Evolutionary conservation across 1,140 invertebrate genomes (phyloP), one percentile per base, ranked within the genome.

Genomic region (Drosophila leontia): DNA sequence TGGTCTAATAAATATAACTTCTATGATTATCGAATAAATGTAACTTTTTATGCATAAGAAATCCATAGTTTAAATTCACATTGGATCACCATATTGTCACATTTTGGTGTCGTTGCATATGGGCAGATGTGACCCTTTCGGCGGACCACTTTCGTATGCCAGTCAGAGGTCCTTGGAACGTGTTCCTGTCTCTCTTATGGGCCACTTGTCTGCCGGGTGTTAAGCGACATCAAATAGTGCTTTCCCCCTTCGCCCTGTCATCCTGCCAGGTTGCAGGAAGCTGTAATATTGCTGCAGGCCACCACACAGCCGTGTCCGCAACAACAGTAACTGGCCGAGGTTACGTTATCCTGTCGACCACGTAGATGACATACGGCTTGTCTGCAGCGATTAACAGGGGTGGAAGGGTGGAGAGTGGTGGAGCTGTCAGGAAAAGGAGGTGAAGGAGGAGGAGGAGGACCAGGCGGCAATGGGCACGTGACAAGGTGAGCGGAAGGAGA

Each of bases 351-450:
- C 50, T 65, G 57, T 68, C 75, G 65, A 45, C 72, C 78, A 67
- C 61, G 68, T 78, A 78, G 58, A 72, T 87, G 84, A 83, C 76
- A 76, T 69, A 79, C 70, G 75, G 78, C 79, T 83, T 64, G 82
- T 82, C 75, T 84, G 76, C 32, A 56, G 51, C 83, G 80, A 88
- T 86, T 88, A 86, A 76, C 76, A 53, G 35, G 44, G 35, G 23
- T 37, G 37, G 32, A 41, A 37, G 56, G 53, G 26, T 35, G 26
- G 53, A 48, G 19, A 23, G 44, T 12, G 50, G 50, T 12, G 48
- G 12, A 37, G 34, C 34, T 55, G 34, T 37, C 51, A 35, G 42
- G 34, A 37, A 42, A 11, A 57, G 48, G 47, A 55, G 37, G 23
- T 26, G 34, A 6, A 51, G 29, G 44, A 23, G 19, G 48, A 56